Percentiles rank a stretch among this genome's conserved stretches.
phyloP scores from a whole-genome alignment of 2,797 vertebrate genomes.

The Lates japonicus region DNA sequence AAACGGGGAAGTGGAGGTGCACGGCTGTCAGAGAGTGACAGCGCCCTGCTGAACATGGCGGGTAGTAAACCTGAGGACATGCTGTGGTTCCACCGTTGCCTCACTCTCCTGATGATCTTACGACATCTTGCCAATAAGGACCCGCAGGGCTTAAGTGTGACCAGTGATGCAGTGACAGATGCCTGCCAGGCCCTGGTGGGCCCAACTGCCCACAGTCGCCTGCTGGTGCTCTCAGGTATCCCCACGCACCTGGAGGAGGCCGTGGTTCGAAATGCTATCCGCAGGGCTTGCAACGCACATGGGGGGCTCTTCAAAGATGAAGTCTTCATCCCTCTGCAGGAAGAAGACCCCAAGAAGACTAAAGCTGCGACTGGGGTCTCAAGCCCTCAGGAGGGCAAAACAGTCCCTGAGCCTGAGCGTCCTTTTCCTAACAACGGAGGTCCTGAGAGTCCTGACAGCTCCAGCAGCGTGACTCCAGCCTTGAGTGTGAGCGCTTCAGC shows the following conservation, averaged over 20 bases:
- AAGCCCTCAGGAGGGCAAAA: conserved; percentile 85
- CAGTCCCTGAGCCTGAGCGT: conserved; percentile 84
- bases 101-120: conserved; percentile 96
- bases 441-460: conserved; percentile 93
- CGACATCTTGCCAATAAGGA: conserved; percentile 95
- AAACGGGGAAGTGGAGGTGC: conserved; percentile 88
- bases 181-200: conserved; percentile 97
- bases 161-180: conserved; percentile 94
- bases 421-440: conserved; percentile 78
- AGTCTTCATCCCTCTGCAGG: conserved; percentile 96
- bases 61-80: conserved; percentile 98
- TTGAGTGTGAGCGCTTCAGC: conserved; percentile 94
- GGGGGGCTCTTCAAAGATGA: conserved; percentile 98
- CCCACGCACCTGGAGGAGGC: conserved; percentile 96
- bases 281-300: conserved; percentile 95
- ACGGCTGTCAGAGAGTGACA: conserved; percentile 87
- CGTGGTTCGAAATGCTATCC: conserved; percentile 92
- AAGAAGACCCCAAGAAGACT: conserved; percentile 90
- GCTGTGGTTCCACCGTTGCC: conserved; percentile 97
- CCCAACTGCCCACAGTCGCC: conserved; percentile 93
- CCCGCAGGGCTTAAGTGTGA: conserved; percentile 95
- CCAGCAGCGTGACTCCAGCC: conserved; percentile 93
- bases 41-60: conserved; percentile 91
- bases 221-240: conserved; percentile 97
- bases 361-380: conserved; percentile 87